These are phyloP conservation scores for Agrilus planipennis DNA, from an alignment of 1,140 invertebrate species.

Conservation along the genomic window DNA sequence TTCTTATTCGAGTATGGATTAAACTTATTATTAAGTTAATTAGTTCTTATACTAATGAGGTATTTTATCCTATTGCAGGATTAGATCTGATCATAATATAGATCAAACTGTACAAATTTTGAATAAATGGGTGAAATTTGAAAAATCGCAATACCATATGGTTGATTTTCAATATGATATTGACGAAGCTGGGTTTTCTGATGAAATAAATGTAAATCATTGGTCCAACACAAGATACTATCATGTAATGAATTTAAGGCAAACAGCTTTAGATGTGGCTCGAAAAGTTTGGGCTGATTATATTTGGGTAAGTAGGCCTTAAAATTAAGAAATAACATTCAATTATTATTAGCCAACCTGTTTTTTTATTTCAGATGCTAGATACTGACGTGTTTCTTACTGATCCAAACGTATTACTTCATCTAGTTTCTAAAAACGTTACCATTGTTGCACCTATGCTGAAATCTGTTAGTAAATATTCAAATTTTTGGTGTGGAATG, in stretches of 20 bases:
- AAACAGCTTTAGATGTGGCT: constrained; percentile 62
- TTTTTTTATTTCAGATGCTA: constrained; percentile 56
- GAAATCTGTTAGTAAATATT: constrained; percentile 75
- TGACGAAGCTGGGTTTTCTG: constrained; percentile 40
- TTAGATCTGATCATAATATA: constrained; percentile 77
- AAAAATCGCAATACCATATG: constrained; percentile 56
- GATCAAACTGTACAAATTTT: constrained; percentile 67
- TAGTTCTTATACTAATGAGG: too few species aligned
- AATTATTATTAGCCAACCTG: background rate
- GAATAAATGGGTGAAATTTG: constrained; percentile 55
- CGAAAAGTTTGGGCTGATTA: constrained; percentile 74
- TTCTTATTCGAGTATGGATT: too few species aligned
- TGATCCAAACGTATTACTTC: constrained; percentile 53
- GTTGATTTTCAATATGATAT: constrained; percentile 51
- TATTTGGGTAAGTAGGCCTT: constrained; percentile 51
- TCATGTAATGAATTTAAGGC: constrained; percentile 71
- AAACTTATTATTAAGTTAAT: too few species aligned
- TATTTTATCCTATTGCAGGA: too few species aligned
- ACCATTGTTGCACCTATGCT: constrained; percentile 73
- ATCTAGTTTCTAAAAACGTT: constrained; percentile 54
- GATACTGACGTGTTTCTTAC: constrained; percentile 83
- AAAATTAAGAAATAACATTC: background rate
- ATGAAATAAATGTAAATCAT: constrained; percentile 55
- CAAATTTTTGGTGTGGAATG: constrained; percentile 96
- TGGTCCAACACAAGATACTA: constrained; percentile 68